A percentile compares a stretch with the other conserved stretches of the same genome.
These are phyloP conservation scores for Galerucella pusilla DNA, from an alignment of 2,888 invertebrate species.

Conservation along the genomic window DNA sequence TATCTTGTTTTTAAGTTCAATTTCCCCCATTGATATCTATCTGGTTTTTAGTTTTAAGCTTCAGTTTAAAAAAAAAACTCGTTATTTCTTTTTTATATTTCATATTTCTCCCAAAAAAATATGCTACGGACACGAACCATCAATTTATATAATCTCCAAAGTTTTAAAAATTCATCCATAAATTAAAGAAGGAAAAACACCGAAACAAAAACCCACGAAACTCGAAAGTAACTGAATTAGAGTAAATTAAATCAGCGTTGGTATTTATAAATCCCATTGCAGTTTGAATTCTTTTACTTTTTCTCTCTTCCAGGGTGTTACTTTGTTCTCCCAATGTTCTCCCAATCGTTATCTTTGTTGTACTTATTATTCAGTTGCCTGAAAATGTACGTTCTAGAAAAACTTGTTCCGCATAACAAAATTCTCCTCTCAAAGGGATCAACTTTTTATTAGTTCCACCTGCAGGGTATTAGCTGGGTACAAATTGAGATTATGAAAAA, in stretches of 20 bases:
- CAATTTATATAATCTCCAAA: not conserved
- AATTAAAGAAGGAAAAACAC: not conserved
- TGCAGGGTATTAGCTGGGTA: slow-evolving; percentile 33
- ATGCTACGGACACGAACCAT: not conserved
- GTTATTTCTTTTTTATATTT: not conserved
- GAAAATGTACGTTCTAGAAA: slow-evolving; percentile 37
- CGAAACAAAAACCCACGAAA: slow-evolving; percentile 7
- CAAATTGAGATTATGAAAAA: slow-evolving; percentile 34
- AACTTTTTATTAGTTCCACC: slow-evolving; percentile 41
- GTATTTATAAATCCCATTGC: slow-evolving; percentile 45
- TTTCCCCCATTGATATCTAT: too few relatives aligned
- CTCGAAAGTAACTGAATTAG: slow-evolving; percentile 37
- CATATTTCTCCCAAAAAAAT: not conserved
- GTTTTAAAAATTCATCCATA: slow-evolving; percentile 9
- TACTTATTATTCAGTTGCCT: slow-evolving; percentile 6
- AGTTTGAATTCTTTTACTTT: slow-evolving; percentile 44
- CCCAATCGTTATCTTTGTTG: slow-evolving; percentile 14
- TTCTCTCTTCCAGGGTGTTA: slow-evolving; percentile 26
- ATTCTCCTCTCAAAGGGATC: slow-evolving; percentile 37
- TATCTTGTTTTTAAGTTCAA: too few relatives aligned
- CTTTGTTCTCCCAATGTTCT: slow-evolving; percentile 31
- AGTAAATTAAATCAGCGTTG: slow-evolving; percentile 47
- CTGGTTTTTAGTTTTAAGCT: too few relatives aligned
- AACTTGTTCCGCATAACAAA: slow-evolving; percentile 49
- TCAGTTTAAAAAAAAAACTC: not conserved